phyloP scores from a whole-genome alignment of 2,797 vertebrate species.

The Tadarida brasiliensis region DNA sequence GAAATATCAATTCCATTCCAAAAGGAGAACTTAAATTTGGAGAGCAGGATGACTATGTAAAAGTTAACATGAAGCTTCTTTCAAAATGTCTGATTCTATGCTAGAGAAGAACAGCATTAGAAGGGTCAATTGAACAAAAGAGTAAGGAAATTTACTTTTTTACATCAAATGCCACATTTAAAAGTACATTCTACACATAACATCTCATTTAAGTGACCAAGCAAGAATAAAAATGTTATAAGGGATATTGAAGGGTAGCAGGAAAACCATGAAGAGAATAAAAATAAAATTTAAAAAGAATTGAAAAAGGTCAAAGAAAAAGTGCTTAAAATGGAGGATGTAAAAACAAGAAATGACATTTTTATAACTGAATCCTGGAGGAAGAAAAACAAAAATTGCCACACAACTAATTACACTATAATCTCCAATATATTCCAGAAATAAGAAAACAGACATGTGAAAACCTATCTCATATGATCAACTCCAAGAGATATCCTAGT shows the following conservation, averaged over 20 bases:
- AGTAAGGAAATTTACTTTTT: background rate
- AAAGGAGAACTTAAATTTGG: conserved; percentile 48
- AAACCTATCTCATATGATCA: background rate
- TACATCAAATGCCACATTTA: background rate
- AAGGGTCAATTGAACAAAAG: background rate
- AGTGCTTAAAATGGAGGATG: background rate
- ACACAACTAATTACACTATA: background rate
- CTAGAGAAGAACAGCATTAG: background rate
- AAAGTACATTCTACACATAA: background rate
- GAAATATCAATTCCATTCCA: background rate
- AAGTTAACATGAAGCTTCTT: conserved; percentile 3
- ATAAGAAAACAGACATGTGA: background rate
- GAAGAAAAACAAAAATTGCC: background rate
- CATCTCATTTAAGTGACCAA: background rate
- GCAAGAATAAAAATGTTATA: background rate
- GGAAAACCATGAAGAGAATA: conserved; percentile 20
- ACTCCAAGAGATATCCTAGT: background rate
- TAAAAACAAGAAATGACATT: background rate
- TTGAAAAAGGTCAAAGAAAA: background rate
- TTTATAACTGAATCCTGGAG: background rate
- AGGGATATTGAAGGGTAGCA: background rate
- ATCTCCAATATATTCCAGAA: background rate
- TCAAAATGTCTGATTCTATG: background rate
- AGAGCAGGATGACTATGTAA: background rate
- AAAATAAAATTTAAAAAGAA: background rate